Evolutionary conservation across 2,888 invertebrate genomes (phyloP), one percentile per base, ranked within the genome.

Genomic region (Tenodera sinensis): DNA sequence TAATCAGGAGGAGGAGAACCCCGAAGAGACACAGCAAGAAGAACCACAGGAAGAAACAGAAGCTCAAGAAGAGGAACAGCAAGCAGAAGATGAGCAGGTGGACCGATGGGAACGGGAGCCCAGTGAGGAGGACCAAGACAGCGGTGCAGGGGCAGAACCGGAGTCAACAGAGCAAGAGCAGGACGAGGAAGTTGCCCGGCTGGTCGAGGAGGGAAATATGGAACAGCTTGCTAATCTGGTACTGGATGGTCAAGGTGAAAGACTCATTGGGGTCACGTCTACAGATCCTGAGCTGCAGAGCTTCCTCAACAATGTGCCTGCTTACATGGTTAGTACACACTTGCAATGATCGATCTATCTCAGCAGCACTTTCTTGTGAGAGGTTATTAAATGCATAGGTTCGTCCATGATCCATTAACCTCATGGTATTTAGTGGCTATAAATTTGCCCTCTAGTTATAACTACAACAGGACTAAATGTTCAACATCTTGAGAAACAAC

Each of bases 221-320:
- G 98, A 98, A 92, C 97, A 97, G 94, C 94, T 99, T 92, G 98
- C 98, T 42, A 96, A 97, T 88, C 94, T 98, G 91, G 98, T 99
- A 25, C 94, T 99, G 30, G 97, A 97, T 91, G 98, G 98, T 6
- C 97, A 98, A 92, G 98, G 98, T 0, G 94, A 96, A 91, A 95
- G 96, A 93, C 94, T 98, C 92, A 93, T 97, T 92, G 95, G 97
- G 89, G 94, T 96, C 91, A 94, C 95, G 92, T 96, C 97, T 89
- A 93, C 94, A 90, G 97, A 97, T 93, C 94, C 96, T 8, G 98
- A 98, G 93, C 94, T 98, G 83, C 97, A 98, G 93, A 96, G 97
- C 25, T 98, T 98, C 94, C 95, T 98, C 91, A 96, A 97, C 92
- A 98, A 97, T 93, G 97, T 98, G 88, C 97, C 98, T 20, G 95